Evolutionary conservation across 30 jellyfish, hydroid and myxozoan genomes (phyloP).

Genomic region (Cassiopea xamachana): DNA sequence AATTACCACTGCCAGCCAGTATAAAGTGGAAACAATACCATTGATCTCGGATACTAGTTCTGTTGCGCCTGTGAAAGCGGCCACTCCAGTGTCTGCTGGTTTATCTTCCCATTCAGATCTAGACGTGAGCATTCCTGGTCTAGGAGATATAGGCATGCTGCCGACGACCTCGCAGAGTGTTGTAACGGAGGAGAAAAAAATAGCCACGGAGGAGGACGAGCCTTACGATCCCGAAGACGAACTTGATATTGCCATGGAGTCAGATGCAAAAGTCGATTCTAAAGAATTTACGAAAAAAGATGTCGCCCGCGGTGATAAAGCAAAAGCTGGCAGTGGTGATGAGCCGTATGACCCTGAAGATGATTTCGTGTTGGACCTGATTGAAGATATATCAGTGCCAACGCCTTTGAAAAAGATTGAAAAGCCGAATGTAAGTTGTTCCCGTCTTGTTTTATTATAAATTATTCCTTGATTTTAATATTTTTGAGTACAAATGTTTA

Average conservation of each 20-base stretch:
- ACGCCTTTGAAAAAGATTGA: conserved; percentile 59
- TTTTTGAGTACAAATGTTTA: background rate
- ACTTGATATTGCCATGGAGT: conserved; percentile 33
- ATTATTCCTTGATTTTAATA: no score
- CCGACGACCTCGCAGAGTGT: background rate
- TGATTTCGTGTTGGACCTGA: conserved; percentile 87
- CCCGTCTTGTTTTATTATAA: background rate
- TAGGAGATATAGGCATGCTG: background rate
- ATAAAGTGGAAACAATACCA: background rate
- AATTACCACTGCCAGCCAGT: background rate
- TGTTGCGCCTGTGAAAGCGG: background rate
- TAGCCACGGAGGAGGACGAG: conserved; percentile 30
- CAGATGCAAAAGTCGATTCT: conserved; percentile 10
- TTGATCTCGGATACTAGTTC: background rate
- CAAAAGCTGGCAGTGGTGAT: conserved; percentile 38
- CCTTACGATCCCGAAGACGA: conserved; percentile 67
- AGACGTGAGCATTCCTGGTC: background rate
- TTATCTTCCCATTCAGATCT: background rate
- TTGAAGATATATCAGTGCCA: conserved; percentile 89
- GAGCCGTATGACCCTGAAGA: conserved; percentile 92
- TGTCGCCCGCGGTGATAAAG: conserved; percentile 5
- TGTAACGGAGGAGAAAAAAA: background rate
- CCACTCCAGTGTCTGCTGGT: background rate
- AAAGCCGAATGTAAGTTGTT: conserved; percentile 54
- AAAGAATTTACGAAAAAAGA: background rate